Evolutionary conservation across 1,140 invertebrate genomes (phyloP).

Genomic region (Atta colombica): DNA sequence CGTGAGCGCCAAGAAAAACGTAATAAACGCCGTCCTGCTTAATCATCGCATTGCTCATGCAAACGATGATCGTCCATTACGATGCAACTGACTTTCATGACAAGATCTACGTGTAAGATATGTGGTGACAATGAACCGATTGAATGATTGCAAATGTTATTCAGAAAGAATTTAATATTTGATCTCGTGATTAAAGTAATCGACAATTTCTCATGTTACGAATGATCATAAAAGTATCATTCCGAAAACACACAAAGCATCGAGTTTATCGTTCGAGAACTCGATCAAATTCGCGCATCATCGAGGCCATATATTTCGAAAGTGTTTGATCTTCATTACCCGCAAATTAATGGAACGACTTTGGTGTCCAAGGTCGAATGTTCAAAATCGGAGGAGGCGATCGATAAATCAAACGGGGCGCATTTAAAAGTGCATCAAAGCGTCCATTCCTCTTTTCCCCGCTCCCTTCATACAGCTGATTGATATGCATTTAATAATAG

Average conservation of each 20-base stretch:
- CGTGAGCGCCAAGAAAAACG: constrained; percentile 27
- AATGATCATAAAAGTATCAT: background rate
- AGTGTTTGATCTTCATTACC: constrained; percentile 48
- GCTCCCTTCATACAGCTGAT: constrained; percentile 75
- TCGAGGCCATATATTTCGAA: constrained; percentile 1
- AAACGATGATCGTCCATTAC: constrained; percentile 70
- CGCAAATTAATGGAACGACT: constrained; percentile 68
- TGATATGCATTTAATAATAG: constrained; percentile 86
- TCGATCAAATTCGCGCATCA: background rate
- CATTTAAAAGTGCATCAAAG: constrained; percentile 85
- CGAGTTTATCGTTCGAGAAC: background rate
- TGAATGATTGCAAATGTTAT: constrained; percentile 67
- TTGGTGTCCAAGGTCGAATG: constrained; percentile 65
- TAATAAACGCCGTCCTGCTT: constrained; percentile 60
- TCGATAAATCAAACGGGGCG: constrained; percentile 83
- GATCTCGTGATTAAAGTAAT: background rate
- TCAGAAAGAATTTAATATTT: constrained; percentile 27
- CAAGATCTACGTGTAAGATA: constrained; percentile 76
- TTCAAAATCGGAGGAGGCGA: constrained; percentile 72
- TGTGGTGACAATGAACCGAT: constrained; percentile 51
- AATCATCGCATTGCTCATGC: constrained; percentile 66
- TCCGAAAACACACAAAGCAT: constrained; percentile 3
- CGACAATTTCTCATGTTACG: background rate
- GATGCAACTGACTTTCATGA: constrained; percentile 66
- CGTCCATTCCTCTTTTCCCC: background rate